These are phyloP conservation scores for Metacarcinus magister DNA, from an alignment of 2,888 invertebrate species.

Conservation along the genomic window DNA sequence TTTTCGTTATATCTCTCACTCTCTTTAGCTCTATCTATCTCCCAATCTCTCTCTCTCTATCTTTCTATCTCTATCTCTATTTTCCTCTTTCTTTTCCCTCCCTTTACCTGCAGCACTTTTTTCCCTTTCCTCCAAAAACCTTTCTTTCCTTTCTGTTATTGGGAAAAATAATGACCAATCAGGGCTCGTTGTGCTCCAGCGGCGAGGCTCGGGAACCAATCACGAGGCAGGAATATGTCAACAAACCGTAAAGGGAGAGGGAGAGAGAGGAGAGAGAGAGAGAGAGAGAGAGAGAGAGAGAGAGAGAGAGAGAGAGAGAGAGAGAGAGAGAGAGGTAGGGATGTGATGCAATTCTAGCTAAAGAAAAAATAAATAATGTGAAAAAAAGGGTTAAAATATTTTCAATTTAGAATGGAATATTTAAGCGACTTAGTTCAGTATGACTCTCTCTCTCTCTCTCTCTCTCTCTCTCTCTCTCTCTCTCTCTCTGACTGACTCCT, in stretches of 20 bases:
- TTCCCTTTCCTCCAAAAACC: not conserved
- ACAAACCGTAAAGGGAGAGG: not conserved
- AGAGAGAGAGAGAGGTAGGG: not conserved
- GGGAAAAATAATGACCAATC: not conserved
- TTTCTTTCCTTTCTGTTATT: not conserved
- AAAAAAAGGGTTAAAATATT: not conserved
- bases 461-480: too few species aligned
- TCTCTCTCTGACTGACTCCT: too few species aligned
- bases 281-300: conserved; percentile 49
- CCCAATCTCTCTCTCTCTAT: too few species aligned
- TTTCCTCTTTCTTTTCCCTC: not conserved
- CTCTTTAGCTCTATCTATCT: too few species aligned
- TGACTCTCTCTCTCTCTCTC: too few species aligned
- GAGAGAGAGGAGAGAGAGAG: conserved; percentile 47
- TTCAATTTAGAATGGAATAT: not conserved
- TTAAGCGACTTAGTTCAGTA: not conserved
- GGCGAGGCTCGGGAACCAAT: not conserved
- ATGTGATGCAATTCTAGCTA: not conserved
- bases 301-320: not conserved
- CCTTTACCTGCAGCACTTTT: not conserved
- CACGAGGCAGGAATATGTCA: not conserved
- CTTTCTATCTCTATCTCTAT: too few species aligned
- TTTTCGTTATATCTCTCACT: too few species aligned
- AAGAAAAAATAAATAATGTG: not conserved
- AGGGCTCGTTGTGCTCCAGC: not conserved